Conservation (phyloP, 1,140 invertebrate species). For the Leptinotarsa undecemlineata region DNA sequence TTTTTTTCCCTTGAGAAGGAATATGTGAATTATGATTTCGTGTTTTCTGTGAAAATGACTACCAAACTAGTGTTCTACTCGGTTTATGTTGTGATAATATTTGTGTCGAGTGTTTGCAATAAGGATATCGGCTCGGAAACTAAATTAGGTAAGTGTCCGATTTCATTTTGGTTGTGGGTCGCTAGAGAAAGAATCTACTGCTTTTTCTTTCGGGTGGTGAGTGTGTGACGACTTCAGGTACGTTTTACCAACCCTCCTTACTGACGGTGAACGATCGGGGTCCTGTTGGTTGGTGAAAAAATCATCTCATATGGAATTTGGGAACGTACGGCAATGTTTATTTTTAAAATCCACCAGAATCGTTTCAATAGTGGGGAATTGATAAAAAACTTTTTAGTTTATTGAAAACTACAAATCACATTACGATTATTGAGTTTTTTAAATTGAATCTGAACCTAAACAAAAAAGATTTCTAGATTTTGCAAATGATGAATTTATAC, state of each 20-base stretch:
- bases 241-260: neutral
- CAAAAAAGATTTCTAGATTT: no score
- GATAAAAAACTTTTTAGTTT: no score
- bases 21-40: constrained; percentile 23
- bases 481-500: no score
- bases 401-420: no score
- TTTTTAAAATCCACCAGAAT: neutral
- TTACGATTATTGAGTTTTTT: no score
- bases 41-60: constrained; percentile 14
- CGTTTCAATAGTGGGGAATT: no score
- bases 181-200: neutral
- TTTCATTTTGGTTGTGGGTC: neutral
- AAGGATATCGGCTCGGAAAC: constrained; percentile 14
- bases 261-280: neutral
- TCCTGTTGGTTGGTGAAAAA: neutral
- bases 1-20: neutral
- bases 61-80: constrained; percentile 14
- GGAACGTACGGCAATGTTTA: neutral
- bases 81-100: constrained; percentile 11
- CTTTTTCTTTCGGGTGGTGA: neutral
- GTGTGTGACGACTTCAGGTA: neutral
- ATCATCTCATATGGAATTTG: neutral
- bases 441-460: no score
- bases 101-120: constrained; percentile 24
- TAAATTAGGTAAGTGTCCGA: constrained; percentile 17